These are phyloP conservation scores for Conus betulinus DNA, from an alignment of 1,140 invertebrate species.

Conservation along the genomic window DNA sequence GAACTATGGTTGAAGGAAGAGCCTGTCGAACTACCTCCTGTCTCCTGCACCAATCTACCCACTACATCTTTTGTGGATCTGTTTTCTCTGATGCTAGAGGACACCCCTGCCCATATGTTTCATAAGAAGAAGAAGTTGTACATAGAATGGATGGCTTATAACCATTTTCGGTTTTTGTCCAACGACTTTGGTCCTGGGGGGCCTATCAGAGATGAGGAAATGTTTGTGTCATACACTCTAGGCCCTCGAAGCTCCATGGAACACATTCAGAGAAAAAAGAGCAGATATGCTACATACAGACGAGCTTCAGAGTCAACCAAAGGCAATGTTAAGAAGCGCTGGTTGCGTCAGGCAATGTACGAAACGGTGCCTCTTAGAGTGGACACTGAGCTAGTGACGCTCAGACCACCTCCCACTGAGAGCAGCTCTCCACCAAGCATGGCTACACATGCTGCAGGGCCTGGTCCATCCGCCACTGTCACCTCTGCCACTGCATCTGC, in stretches of 20 bases:
- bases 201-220: constrained; percentile 57
- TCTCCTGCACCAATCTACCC: background rate
- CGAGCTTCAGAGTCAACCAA: constrained; percentile 55
- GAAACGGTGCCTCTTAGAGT: constrained; percentile 80
- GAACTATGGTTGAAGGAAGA: too few relatives aligned
- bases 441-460: constrained; percentile 74
- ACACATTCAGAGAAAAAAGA: constrained; percentile 69
- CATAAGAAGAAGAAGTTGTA: constrained; percentile 37
- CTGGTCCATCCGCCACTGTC: constrained; percentile 75
- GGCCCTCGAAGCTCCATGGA: constrained; percentile 72
- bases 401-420: constrained; percentile 48
- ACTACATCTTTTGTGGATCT: background rate
- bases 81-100: background rate
- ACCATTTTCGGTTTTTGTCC: constrained; percentile 80
- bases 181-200: constrained; percentile 90
- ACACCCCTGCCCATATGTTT: background rate
- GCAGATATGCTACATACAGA: constrained; percentile 58
- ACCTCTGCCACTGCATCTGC: constrained; percentile 76
- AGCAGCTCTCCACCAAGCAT: constrained; percentile 59
- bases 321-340: constrained; percentile 92
- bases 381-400: background rate
- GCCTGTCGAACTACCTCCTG: background rate
- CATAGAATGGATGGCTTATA: too few relatives aligned
- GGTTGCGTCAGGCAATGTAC: constrained; percentile 96
- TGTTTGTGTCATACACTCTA: constrained; percentile 74